Evolutionary conservation across 2,888 invertebrate species (phyloP), one percentile per base, ranked within the genome.

Genomic region (Netelia melanura): DNA sequence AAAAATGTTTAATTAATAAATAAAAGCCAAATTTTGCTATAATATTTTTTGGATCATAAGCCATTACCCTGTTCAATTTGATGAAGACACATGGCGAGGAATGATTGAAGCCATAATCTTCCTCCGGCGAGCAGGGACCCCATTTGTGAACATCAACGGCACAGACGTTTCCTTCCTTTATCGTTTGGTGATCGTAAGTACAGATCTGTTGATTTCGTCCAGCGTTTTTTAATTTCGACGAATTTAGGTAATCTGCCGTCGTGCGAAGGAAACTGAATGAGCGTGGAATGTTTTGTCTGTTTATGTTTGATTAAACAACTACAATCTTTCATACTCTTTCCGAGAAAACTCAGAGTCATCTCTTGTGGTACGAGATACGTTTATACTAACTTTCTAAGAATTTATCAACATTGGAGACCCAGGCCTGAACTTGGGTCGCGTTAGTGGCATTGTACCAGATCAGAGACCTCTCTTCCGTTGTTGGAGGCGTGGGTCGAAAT

Each of bases 61-160:
- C 25, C 25, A 93, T 94, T 93, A 97, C 97, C 94, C 96, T 97
- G 93, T 98, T 98, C 75, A 98, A 94, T 93, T 98, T 98, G 81
- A 98, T 94, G 89, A 98, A 96, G 86, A 98, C 94, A 93, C 98
- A 98, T 5, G 98, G 98, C 56, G 96, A 95, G n/a, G 96, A 96
- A 65, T 95, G 94, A 81, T 95, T 95, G 92, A 96, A 98, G 10
- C 98, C 97, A 91, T 96, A 98, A 10, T 93, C 90, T 5, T 94
- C 91, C 0, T 89, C 86, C 0, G 93, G 91, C 1, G 95, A 94
- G 89, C 97, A 97, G 2, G 94, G 93, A 0, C 95, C 95, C 88
- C 90, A 94, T 23, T 89, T 86, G 30, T 90, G 88, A 0, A 95
- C 91, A 56, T 95, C 93, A 3, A 95, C 94, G 0, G 93, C 93